Base-by-base conservation (phyloP, 2,113 vertebrate genomes). In the Thermophis baileyi region DNA sequence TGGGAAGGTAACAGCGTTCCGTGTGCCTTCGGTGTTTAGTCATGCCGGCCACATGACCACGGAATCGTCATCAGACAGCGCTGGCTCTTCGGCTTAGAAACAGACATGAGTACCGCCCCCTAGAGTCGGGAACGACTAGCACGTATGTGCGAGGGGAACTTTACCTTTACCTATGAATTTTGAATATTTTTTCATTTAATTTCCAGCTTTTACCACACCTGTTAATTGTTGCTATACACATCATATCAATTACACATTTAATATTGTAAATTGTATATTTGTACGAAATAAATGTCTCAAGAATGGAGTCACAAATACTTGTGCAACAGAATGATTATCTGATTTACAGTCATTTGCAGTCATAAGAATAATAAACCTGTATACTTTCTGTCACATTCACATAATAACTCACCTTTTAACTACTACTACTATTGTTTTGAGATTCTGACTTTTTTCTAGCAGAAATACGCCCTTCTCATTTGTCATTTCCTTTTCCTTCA, bases 401-500 rank as follows among this genome's bases (percentile, higher is more conserved):
- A 81, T 22, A 81, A 40, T 44, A 81, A 44, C 18, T 44, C 74
- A 22, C 2, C 18, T 81, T 81, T 81, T 81, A 44, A 81, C 35
- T 81, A 81, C 35, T 35, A 74, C 16, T 40, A 40, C 16, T 22
- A 22, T 81, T 81, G 74, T 94, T 96, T 90, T 94, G 94, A 55
- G 18, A 91, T 11, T 24, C n/a, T 92, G 11, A 85, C 27, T 95
- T 89, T 93, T 57, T 49, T 22, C 91, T 92, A 94, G 91, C 89
- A 63, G 85, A 95, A 47, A 44, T 2, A 88, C 49, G 92, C 95
- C 55, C 89, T 49, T 47, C 47, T 47, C 90, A 95, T 97, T 97
- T 95, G 16, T 81, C 35, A 97, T 95, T 87, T 92, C 81, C 88
- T 96, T 97, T 97, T 98, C 98, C 98, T 98, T 94, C 96, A 96